A percentile compares a stretch with the other conserved stretches of the same genome.
phyloP scores from a whole-genome alignment of 1,140 invertebrate genomes.

The Scylla paramamosain region DNA sequence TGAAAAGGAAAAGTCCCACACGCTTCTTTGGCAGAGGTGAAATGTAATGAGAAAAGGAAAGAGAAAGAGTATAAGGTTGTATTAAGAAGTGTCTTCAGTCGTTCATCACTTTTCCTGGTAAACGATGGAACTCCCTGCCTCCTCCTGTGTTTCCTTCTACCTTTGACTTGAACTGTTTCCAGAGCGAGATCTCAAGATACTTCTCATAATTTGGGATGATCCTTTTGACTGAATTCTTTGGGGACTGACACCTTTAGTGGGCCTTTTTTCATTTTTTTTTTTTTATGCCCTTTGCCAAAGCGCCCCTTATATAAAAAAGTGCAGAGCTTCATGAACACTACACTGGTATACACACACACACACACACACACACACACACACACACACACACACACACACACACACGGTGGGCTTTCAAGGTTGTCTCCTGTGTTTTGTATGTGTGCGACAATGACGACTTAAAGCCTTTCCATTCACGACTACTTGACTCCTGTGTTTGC shows the following conservation, averaged over 20 bases:
- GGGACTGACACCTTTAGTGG: neutral
- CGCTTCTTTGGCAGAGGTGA: too few species aligned
- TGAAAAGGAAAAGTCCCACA: too few species aligned
- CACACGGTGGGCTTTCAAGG: neutral
- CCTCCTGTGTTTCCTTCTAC: neutral
- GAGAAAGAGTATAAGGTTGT: neutral
- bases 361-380: constrained; percentile 20
- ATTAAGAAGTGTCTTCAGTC: too few species aligned
- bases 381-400: constrained; percentile 20
- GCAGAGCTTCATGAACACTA: neutral
- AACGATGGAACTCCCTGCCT: constrained; percentile 4
- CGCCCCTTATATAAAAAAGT: neutral
- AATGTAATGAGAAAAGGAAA: neutral
- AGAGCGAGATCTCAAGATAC: too few species aligned
- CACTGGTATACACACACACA: neutral
- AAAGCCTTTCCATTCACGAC: too few species aligned
- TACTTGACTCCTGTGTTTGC: too few species aligned
- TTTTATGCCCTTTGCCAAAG: neutral
- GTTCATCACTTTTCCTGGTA: too few species aligned
- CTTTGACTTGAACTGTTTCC: neutral
- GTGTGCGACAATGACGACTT: too few species aligned
- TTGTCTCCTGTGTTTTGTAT: too few species aligned
- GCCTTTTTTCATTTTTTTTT: neutral
- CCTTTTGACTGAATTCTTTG: too few species aligned
- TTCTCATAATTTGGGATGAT: too few species aligned